Evolutionary conservation across 2,888 invertebrate genomes (phyloP), one percentile per base, ranked within the genome.

Genomic region (Elaeidobius kamerunicus): DNA sequence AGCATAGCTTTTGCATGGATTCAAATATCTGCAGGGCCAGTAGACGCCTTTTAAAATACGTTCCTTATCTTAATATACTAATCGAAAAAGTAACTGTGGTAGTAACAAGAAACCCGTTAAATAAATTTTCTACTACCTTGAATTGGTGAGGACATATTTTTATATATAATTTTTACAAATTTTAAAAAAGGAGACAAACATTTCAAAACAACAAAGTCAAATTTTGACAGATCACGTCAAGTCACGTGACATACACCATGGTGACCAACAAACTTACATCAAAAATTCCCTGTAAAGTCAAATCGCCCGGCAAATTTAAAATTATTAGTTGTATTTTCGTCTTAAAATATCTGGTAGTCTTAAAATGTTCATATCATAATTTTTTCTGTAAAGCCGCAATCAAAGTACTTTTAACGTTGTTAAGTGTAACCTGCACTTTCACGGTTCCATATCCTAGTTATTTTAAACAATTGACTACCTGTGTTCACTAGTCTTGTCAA

Each of bases 141-240:
- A 16, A 62, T 61, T 32, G 61, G 55, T 61, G 63, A 62, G 27
- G 67, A 63, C 68, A 68, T 68, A 49, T 57, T 61, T 59, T 46
- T 35, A n/a, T n/a, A 51, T 19, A 15, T 35, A 57, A 59, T 52
- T 38, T 43, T 47, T 53, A 43, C 48, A 49, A 58, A 59, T 52
- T 58, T 59, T 61, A 57, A 38, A 55, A 56, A 60, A 61, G 58
- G 54, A 61, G 56, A 62, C 58, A 62, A 67, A 66, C 63, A 63
- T 65, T 68, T 69, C 66, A 68, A 69, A 69, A 67, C 66, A 66
- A 59, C 64, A 64, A 63, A 67, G 63, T 65, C 62, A 64, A 67
- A 65, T 64, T 52, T 59, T 66, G 64, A 66, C 66, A 65, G 62
- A 23, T 40, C 12, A 16, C 5, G 55, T 67, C 64, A 16, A 9